Evolutionary conservation across 2,113 vertebrate species (phyloP).

Genomic region (Rhombomys opimus): DNA sequence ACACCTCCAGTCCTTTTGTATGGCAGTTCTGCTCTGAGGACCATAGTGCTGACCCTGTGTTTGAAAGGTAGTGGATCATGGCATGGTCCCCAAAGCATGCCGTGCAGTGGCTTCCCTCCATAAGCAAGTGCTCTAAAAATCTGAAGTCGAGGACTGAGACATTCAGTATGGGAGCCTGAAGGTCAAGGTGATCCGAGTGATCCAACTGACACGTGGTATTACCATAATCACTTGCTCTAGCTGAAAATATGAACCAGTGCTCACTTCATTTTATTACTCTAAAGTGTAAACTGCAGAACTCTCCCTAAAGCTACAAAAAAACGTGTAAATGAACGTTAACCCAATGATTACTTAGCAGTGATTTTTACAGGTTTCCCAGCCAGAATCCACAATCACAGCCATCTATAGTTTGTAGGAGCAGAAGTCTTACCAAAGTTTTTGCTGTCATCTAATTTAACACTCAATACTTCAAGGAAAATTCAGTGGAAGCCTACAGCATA

Average conservation of each 20-base stretch:
- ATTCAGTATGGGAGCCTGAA: not conserved
- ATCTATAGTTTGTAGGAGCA: not conserved
- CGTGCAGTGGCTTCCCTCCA: not conserved
- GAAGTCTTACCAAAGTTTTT: not conserved
- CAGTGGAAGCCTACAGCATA: accelerated
- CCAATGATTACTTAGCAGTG: not conserved
- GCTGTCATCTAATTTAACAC: not conserved
- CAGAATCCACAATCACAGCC: not conserved
- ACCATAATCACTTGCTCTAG: not conserved
- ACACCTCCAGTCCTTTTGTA: not conserved
- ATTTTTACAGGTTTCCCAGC: accelerated
- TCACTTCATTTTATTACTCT: not conserved
- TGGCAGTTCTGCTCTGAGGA: not conserved
- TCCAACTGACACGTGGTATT: not conserved
- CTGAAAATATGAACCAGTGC: not conserved
- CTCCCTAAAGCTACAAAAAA: not conserved
- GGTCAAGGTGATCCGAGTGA: not conserved
- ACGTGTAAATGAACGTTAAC: not conserved
- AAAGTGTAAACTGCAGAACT: slow-evolving; percentile 25
- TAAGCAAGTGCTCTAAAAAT: not conserved
- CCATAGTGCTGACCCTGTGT: not conserved
- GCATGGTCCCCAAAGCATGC: not conserved
- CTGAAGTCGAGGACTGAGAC: not conserved
- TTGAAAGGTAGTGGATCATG: not conserved
- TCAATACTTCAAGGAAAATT: not conserved